A percentile compares a stretch with the other conserved stretches of the same genome.
Evolutionary conservation across 2,888 invertebrate genomes (phyloP).

Genomic region (Byasa hedistus): DNA sequence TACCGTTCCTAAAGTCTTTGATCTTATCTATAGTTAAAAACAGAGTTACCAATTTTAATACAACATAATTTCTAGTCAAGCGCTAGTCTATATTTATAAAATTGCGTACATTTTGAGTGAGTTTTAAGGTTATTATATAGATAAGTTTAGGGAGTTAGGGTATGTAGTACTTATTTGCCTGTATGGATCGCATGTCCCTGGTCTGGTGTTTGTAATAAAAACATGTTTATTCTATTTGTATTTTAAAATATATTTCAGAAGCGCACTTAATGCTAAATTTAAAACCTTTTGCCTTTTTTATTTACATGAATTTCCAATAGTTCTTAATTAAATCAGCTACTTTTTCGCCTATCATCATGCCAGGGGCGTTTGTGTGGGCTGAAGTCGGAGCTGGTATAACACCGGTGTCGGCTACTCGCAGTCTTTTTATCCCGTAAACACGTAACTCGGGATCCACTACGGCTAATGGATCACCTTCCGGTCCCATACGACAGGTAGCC

Average conservation of each 20-base stretch:
- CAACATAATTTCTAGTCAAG: too few relatives aligned
- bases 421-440: constrained; percentile 79
- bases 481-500: constrained; percentile 87
- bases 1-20: too few relatives aligned
- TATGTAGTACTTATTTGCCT: too few relatives aligned
- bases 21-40: too few relatives aligned
- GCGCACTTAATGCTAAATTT: background rate
- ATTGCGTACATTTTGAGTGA: too few relatives aligned
- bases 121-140: too few relatives aligned
- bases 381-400: constrained; percentile 83
- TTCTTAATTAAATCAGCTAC: constrained; percentile 83
- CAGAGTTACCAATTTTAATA: too few relatives aligned
- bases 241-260: background rate
- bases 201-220: background rate
- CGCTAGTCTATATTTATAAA: too few relatives aligned
- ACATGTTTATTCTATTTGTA: background rate
- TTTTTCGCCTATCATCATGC: constrained; percentile 86
- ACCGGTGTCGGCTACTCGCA: constrained; percentile 85
- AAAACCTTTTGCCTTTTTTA: background rate
- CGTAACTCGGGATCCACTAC: constrained; percentile 83
- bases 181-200: too few relatives aligned
- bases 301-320: constrained; percentile 53
- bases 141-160: too few relatives aligned
- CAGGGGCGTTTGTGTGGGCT: constrained; percentile 84
- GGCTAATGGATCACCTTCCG: constrained; percentile 78